Percentiles rank a stretch among this genome's conserved stretches.
Conservation (phyloP, 2,797 vertebrate genomes). For the Syncerus caffer region DNA sequence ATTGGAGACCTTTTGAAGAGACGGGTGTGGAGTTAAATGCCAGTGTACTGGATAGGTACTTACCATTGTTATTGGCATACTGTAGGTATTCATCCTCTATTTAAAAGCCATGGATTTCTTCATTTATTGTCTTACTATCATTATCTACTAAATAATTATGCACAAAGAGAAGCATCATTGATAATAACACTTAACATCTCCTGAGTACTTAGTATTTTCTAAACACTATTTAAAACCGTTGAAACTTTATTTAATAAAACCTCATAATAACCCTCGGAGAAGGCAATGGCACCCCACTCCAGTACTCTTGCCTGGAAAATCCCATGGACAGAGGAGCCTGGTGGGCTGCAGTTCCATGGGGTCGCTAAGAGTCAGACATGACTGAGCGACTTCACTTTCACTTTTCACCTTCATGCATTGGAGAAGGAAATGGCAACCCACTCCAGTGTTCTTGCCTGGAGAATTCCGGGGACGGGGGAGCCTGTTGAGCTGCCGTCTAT, state of each 20-base stretch:
- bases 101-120: not conserved
- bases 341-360: too few species aligned
- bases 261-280: not conserved
- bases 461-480: too few species aligned
- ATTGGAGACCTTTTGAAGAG: not conserved
- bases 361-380: too few species aligned
- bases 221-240: not conserved
- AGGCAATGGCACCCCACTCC: too few species aligned
- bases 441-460: too few species aligned
- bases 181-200: not conserved
- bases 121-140: not conserved
- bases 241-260: not conserved
- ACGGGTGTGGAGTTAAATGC: not conserved
- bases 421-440: too few species aligned
- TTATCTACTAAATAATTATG: not conserved
- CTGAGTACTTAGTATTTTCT: not conserved
- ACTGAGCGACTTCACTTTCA: too few species aligned
- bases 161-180: not conserved
- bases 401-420: too few species aligned
- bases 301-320: too few species aligned
- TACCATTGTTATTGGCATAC: not conserved
- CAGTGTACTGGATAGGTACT: not conserved
- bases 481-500: too few species aligned
- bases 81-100: not conserved
- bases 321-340: too few species aligned